These are phyloP conservation scores for Neolamprologus caudopunctatus DNA, from an alignment of 2,113 vertebrate genomes.

Conservation along the genomic window DNA sequence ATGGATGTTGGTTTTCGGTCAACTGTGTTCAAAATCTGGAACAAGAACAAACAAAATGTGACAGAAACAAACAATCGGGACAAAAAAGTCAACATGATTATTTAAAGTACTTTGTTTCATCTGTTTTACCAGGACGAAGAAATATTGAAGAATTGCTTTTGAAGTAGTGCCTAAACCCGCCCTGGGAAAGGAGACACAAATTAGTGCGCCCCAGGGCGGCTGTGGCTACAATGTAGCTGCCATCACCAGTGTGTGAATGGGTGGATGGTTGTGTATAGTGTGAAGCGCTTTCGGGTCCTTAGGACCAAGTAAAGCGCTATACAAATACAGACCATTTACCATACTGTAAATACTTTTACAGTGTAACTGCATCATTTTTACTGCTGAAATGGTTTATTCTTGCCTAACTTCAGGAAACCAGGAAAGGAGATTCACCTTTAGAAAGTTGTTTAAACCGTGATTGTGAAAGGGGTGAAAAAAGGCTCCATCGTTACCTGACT, in stretches of 20 bases:
- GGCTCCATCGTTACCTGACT: not conserved
- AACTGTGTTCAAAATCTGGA: not conserved
- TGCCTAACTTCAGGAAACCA: not conserved
- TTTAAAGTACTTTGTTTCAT: not conserved
- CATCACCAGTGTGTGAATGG: too few relatives aligned
- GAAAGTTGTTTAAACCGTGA: not conserved
- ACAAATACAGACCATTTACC: too few relatives aligned
- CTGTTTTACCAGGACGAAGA: accelerated
- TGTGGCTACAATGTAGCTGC: too few relatives aligned
- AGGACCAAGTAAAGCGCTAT: too few relatives aligned
- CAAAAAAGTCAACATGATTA: accelerated
- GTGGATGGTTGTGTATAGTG: too few relatives aligned
- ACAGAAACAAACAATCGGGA: accelerated
- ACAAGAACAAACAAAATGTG: accelerated
- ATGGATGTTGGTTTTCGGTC: accelerated
- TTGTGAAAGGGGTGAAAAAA: not conserved
- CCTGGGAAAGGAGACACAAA: not conserved
- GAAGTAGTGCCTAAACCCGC: not conserved
- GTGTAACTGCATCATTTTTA: accelerated
- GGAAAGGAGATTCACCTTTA: not conserved
- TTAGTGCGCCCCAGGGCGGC: too few relatives aligned
- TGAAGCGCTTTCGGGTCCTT: too few relatives aligned
- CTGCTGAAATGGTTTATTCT: not conserved
- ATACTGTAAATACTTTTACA: not conserved
- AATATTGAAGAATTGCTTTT: not conserved